A percentile compares a stretch with the other conserved stretches of the same genome.
These are phyloP conservation scores for Cyclophora albipunctata DNA, from an alignment of 2,888 invertebrate genomes.

Conservation along the genomic window DNA sequence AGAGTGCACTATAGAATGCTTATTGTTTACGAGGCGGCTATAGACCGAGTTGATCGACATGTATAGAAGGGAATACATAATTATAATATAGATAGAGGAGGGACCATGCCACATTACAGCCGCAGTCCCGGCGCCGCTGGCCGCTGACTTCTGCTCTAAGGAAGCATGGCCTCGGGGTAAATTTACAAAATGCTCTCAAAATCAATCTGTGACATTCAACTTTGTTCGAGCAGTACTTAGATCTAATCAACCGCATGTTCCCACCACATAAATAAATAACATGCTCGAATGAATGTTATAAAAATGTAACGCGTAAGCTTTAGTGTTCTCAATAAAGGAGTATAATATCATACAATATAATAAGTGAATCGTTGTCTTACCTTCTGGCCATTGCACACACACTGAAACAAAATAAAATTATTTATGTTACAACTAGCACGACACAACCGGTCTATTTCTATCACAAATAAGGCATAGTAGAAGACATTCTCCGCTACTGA, in stretches of 20 bases:
- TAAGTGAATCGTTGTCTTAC: constrained; percentile 67
- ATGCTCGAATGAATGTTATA: constrained; percentile 70
- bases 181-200: constrained; percentile 47
- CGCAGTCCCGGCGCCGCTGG: constrained; percentile 15
- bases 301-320: constrained; percentile 62
- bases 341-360: constrained; percentile 27
- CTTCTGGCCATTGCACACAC: constrained; percentile 94
- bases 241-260: constrained; percentile 57
- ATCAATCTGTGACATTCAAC: constrained; percentile 47
- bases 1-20: constrained; percentile 44
- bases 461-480: constrained; percentile 52
- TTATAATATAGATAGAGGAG: constrained; percentile 26
- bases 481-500: constrained; percentile 64
- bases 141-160: constrained; percentile 39
- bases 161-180: constrained; percentile 49
- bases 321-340: constrained; percentile 38
- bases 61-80: no score
- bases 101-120: constrained; percentile 55
- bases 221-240: constrained; percentile 50
- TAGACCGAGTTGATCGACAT: constrained; percentile 1
- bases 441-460: constrained; percentile 32
- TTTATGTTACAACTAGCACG: constrained; percentile 8
- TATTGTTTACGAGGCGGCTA: constrained; percentile 32
- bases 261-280: constrained; percentile 65
- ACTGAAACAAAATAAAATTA: constrained; percentile 80